Evolutionary conservation across 2,113 vertebrate species (phyloP), one percentile per base, ranked within the genome.

Genomic region (Danio rerio): DNA sequence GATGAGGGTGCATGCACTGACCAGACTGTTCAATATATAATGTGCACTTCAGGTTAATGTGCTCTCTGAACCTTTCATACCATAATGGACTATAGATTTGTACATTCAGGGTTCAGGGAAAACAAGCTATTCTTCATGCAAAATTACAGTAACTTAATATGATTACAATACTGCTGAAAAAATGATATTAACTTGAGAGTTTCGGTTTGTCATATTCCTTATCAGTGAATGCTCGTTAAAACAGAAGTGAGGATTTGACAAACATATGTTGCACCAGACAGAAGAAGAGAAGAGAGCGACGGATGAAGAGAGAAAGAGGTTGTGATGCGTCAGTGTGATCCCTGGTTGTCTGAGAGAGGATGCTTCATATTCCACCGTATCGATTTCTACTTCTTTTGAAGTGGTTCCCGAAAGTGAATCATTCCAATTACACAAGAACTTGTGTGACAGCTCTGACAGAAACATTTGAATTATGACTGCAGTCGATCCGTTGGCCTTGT

Each of bases 361-460:
- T 80, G 82, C 78, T 82, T 81, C 43, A 82, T 81, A 87, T 84
- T 86, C 79, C 42, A 43, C n/a, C 50, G 6, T 76, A 84, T 62
- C 78, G 86, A 90, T 91, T 89, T 90, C 42, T 56, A 61, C 86
- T 81, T 86, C 71, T 81, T 84, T 82, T 82, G 78, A 76, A 88
- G 71, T 66, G 59, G 31, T 81, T 83, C 86, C 58, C 76, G 82
- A 88, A 91, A 89, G 86, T 85, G 86, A 89, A 86, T 82, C 63
- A 71, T 59, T 42, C 70, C 84, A 87, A 89, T 90, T 89, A 89
- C 87, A 87, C 74, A 69, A 62, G 75, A 49, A 82, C 63, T 82
- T 74, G 49, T 58, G 53, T 77, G 42, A 88, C 86, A 88, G 40
- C 80, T 75, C 87, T 90, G 90, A 91, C 85, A 88, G 89, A 89